Percentiles rank a stretch among this genome's conserved stretches.
Evolutionary conservation across 2,113 vertebrate species (phyloP).

Genomic region (Muntiacus reevesi): DNA sequence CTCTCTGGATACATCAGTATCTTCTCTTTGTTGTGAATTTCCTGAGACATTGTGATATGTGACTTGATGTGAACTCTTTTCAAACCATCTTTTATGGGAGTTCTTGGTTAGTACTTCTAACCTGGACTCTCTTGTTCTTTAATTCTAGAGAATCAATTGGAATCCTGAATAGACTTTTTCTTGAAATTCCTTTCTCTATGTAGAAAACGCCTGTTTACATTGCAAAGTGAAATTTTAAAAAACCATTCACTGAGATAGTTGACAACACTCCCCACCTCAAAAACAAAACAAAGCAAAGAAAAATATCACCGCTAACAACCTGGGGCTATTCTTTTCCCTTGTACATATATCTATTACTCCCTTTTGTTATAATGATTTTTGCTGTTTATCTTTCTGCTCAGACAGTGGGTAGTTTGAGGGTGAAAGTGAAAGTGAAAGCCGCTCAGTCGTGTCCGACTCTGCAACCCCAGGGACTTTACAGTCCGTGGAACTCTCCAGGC

Average conservation of each 20-base stretch:
- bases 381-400: background rate
- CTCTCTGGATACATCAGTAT: background rate
- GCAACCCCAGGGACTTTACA: background rate
- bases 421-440: background rate
- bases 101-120: background rate
- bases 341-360: background rate
- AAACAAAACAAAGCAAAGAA: background rate
- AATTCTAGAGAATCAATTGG: background rate
- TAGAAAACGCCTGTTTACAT: background rate
- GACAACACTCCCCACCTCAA: background rate
- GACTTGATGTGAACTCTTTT: background rate
- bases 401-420: background rate
- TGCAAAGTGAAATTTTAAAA: background rate
- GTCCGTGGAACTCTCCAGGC: background rate
- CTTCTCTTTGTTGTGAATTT: background rate
- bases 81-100: background rate
- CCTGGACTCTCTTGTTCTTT: background rate
- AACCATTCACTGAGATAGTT: background rate
- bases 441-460: rapidly evolving
- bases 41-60: background rate
- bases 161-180: background rate
- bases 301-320: background rate
- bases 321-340: background rate
- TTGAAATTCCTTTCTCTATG: background rate
- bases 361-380: background rate